Conservation (phyloP, 1,140 invertebrate genomes). For the Eciton burchellii region DNA sequence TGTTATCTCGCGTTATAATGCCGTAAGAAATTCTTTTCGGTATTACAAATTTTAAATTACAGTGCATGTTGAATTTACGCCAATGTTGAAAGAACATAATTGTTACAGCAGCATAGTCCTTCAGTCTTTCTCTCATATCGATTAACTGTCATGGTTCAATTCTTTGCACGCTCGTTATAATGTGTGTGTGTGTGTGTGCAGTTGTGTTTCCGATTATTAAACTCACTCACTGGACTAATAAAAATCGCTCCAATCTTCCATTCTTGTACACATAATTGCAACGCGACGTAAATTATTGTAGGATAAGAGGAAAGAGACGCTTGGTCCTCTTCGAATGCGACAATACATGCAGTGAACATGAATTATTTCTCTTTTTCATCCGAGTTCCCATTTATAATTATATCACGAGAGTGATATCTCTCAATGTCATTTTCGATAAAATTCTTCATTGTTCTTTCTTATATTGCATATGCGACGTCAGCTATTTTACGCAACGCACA, state of each 20-base stretch:
- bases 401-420: conserved; percentile 29
- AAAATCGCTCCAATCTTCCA: conserved; percentile 22
- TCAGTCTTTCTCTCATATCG: conserved; percentile 82
- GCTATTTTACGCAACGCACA: conserved; percentile 57
- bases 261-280: conserved; percentile 24
- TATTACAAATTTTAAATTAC: conserved; percentile 48
- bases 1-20: conserved; percentile 28
- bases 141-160: conserved; percentile 80
- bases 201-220: conserved; percentile 69
- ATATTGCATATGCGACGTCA: conserved; percentile 5
- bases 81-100: conserved; percentile 70
- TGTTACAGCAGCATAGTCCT: conserved; percentile 72
- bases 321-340: conserved; percentile 67
- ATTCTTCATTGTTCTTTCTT: conserved; percentile 5
- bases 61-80: conserved; percentile 50
- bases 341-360: conserved; percentile 33
- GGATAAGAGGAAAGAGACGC: conserved; percentile 63
- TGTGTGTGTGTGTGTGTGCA: conserved; percentile 46
- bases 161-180: conserved; percentile 68
- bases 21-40: conserved; percentile 6
- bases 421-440: not conserved
- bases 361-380: conserved; percentile 41
- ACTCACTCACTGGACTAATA: conserved; percentile 45
- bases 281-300: conserved; percentile 53
- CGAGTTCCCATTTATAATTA: conserved; percentile 28